Conservation (phyloP, 2,888 invertebrate species). For the Aphidoletes aphidimyza region DNA sequence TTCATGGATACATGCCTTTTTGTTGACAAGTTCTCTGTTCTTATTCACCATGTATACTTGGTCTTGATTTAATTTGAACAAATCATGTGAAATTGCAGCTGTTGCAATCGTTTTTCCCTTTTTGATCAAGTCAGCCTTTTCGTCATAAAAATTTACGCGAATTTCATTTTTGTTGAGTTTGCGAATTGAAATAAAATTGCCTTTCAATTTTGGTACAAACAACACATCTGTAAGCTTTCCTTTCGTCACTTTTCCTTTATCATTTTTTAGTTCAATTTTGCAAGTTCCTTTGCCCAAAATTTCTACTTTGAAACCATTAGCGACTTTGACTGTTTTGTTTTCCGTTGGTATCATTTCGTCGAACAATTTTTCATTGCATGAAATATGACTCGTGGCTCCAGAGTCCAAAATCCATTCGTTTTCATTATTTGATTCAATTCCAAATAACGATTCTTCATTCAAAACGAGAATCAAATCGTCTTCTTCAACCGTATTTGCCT, state of each 20-base stretch:
- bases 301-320: neutral
- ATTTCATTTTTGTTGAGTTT: slow-evolving; percentile 54
- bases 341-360: too few species aligned
- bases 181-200: slow-evolving; percentile 57
- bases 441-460: neutral
- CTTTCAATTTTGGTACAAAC: slow-evolving; percentile 56
- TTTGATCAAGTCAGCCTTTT: slow-evolving; percentile 18
- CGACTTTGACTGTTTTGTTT: neutral
- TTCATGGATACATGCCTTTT: slow-evolving; percentile 14
- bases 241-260: neutral
- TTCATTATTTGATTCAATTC: too few species aligned
- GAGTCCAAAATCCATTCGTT: slow-evolving; percentile 24
- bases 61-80: neutral
- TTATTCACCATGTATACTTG: neutral
- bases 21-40: slow-evolving; percentile 10
- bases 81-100: neutral
- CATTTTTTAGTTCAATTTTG: neutral
- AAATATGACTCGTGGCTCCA: neutral
- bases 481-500: too few species aligned
- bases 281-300: neutral
- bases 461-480: too few species aligned
- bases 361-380: too few species aligned
- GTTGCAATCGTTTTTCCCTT: slow-evolving; percentile 50
- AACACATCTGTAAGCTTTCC: slow-evolving; percentile 56
- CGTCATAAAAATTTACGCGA: slow-evolving; percentile 48